Evolutionary conservation across 2,888 invertebrate genomes (phyloP).

Genomic region (Malthinus seriepunctatus): DNA sequence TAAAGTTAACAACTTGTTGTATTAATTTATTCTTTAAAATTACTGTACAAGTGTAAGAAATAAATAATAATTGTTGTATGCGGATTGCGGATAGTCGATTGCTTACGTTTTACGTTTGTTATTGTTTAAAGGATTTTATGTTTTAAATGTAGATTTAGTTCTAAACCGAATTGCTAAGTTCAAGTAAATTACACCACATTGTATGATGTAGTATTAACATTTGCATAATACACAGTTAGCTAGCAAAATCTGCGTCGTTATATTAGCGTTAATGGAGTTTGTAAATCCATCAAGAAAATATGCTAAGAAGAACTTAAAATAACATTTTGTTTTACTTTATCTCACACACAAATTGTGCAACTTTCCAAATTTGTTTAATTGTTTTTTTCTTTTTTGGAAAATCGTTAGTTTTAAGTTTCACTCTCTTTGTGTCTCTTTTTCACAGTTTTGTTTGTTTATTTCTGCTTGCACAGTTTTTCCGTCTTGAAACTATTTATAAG

Average conservation of each 20-base stretch:
- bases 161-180: conserved; percentile 5
- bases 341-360: too few species aligned
- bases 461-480: too few species aligned
- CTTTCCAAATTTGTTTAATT: too few species aligned
- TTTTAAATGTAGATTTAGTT: conserved; percentile 1
- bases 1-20: neutral
- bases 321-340: neutral
- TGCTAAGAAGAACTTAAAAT: conserved; percentile 7
- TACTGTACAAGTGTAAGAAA: neutral
- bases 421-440: too few species aligned
- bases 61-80: neutral
- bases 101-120: neutral
- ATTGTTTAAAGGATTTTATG: conserved; percentile 3
- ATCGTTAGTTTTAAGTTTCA: too few species aligned
- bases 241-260: conserved; percentile 5
- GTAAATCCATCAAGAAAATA: conserved; percentile 8
- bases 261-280: conserved; percentile 8
- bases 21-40: neutral
- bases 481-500: too few species aligned
- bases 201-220: conserved; percentile 7
- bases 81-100: too few species aligned
- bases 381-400: too few species aligned
- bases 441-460: too few species aligned
- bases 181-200: conserved; percentile 8
- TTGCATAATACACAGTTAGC: conserved; percentile 7